Evolutionary conservation across 2,888 invertebrate genomes (phyloP).

Genomic region (Aplocera efformata): DNA sequence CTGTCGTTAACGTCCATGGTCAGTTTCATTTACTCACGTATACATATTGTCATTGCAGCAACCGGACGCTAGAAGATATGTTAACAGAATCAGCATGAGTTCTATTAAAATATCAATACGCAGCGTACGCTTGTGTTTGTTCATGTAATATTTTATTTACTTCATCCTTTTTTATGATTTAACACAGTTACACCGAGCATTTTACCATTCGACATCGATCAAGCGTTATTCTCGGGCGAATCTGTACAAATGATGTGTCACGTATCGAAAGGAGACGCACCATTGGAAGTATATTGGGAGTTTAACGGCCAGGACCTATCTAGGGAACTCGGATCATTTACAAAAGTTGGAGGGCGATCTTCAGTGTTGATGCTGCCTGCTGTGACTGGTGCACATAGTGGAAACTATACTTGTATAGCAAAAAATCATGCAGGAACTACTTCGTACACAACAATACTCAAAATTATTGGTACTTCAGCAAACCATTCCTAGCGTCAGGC

Average conservation of each 20-base stretch:
- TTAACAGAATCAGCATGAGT: constrained; percentile 65
- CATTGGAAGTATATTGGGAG: constrained; percentile 83
- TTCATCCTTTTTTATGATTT: constrained; percentile 36
- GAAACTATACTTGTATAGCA: constrained; percentile 81
- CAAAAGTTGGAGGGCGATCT: constrained; percentile 66
- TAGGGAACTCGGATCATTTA: constrained; percentile 71
- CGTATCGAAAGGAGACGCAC: constrained; percentile 83
- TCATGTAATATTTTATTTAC: constrained; percentile 38
- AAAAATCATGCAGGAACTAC: constrained; percentile 76
- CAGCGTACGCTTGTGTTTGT: constrained; percentile 47
- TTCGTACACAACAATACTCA: constrained; percentile 71
- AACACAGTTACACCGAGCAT: constrained; percentile 79
- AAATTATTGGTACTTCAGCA: constrained; percentile 70
- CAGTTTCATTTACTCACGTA: constrained; percentile 57
- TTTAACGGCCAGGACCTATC: constrained; percentile 75
- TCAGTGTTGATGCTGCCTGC: constrained; percentile 75
- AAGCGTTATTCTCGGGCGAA: constrained; percentile 82
- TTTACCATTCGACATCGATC: constrained; percentile 82
- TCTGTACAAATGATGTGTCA: constrained; percentile 83
- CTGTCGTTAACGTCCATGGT: constrained; percentile 81
- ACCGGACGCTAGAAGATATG: constrained; percentile 48
- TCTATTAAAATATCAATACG: constrained; percentile 48
- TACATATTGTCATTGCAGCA: constrained; percentile 38
- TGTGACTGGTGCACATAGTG: constrained; percentile 74
- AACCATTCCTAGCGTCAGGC: constrained; percentile 17